Evolutionary conservation across 2,888 invertebrate genomes (phyloP).

Genomic region (Mellilla xanthometata): DNA sequence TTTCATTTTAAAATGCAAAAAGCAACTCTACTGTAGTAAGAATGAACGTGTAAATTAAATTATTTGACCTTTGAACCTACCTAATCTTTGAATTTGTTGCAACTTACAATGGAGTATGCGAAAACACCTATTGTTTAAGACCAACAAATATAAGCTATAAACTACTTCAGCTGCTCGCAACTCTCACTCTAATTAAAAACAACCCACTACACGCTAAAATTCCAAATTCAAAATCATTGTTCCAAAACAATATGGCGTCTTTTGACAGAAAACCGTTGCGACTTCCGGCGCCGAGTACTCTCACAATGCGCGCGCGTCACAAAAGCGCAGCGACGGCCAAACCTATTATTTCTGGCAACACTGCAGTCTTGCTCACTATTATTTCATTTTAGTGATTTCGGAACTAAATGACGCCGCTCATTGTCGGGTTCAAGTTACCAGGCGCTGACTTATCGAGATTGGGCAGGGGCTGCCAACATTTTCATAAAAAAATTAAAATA

Average conservation of each 20-base stretch:
- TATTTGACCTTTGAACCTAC: too few relatives aligned
- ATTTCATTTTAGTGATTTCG: slow-evolving; percentile 30
- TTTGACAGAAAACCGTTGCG: slow-evolving; percentile 37
- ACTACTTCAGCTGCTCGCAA: slow-evolving; percentile 4
- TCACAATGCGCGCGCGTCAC: slow-evolving; percentile 55
- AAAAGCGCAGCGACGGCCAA: slow-evolving; percentile 71
- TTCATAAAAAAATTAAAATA: too few relatives aligned
- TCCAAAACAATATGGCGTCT: slow-evolving; percentile 49
- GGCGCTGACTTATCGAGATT: slow-evolving; percentile 43
- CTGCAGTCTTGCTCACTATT: background rate
- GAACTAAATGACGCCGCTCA: slow-evolving; percentile 55
- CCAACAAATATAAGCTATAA: background rate
- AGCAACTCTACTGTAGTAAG: too few relatives aligned
- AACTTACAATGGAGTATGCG: too few relatives aligned
- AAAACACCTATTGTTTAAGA: too few relatives aligned
- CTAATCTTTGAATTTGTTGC: too few relatives aligned
- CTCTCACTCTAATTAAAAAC: slow-evolving; percentile 4
- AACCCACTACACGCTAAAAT: slow-evolving; percentile 4
- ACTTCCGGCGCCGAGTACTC: slow-evolving; percentile 42
- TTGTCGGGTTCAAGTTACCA: slow-evolving; percentile 60
- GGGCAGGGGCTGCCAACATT: slow-evolving; percentile 34
- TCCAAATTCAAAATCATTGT: slow-evolving; percentile 38
- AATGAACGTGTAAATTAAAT: too few relatives aligned
- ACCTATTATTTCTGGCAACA: slow-evolving; percentile 43
- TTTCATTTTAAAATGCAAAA: too few relatives aligned